Evolutionary conservation across 2,113 vertebrate species (phyloP).

Genomic region (Thinocorus orbignyianus): DNA sequence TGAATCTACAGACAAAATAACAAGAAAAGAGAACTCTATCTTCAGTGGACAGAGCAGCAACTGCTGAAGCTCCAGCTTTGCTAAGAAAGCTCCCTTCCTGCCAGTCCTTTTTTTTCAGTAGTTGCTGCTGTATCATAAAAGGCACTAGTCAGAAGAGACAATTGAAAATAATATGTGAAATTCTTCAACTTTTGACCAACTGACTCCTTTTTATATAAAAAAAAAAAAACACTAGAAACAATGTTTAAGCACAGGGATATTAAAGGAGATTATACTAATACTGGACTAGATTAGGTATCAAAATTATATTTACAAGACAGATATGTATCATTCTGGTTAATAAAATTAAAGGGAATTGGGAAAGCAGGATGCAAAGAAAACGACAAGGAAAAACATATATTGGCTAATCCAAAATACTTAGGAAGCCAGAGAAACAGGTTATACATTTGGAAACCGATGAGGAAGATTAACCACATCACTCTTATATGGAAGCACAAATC

Average conservation of each 20-base stretch:
- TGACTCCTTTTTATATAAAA: neutral
- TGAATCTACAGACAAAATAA: conserved; percentile 16
- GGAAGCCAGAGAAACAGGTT: neutral
- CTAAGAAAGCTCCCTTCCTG: neutral
- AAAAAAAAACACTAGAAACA: neutral
- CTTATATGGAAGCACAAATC: neutral
- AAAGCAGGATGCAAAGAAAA: neutral
- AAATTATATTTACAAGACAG: neutral
- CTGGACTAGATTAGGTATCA: neutral
- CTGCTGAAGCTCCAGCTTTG: neutral
- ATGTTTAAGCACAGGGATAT: neutral
- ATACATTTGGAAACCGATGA: neutral
- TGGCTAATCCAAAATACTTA: neutral
- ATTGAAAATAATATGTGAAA: neutral
- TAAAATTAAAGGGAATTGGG: neutral
- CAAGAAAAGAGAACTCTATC: conserved; percentile 4
- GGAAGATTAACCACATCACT: conserved; percentile 24
- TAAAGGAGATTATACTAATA: conserved; percentile 10
- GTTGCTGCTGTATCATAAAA: neutral
- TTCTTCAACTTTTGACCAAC: neutral
- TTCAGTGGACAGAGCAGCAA: neutral
- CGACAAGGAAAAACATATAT: neutral
- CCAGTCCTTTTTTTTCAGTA: neutral
- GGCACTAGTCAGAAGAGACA: neutral
- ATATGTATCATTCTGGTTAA: neutral